Evolutionary conservation across 2,888 invertebrate genomes (phyloP), one percentile per base, ranked within the genome.

Genomic region (Melolontha melolontha): DNA sequence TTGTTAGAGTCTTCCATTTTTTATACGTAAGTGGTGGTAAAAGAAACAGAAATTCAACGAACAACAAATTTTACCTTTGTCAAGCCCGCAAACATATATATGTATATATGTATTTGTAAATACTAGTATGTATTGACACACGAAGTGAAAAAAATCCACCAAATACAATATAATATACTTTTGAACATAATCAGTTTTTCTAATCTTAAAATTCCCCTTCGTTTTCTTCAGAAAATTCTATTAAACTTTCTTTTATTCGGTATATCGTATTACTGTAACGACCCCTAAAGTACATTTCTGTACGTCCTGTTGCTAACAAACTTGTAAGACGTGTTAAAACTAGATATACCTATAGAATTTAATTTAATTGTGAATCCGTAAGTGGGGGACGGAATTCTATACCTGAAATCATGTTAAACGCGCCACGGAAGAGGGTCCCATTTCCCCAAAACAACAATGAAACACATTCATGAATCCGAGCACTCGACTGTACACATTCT

Each of bases 401-500:
- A 49, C 59, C 59, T 62, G 47, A 62, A 47, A 62, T 47, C 59
- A 39, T 62, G 49, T 62, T 62, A 62, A 62, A 47, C 59, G 34
- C 59, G 59, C 29, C 47, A 47, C 47, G 12, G 34, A 62, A 5
- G 47, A 39, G 39, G 44, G 34, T 47, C 42, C 59, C 59, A 29
- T 22, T 62, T 47, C 65, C 65, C 44, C 39, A 40, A 29, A 51
- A 65, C 65, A 50, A 63, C 63, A 65, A 65, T 54, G 65, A 52
- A 42, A 44, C 47, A 47, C 65, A 54, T 65, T 54, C 52, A 52
- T 44, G 65, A 54, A 65, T 65, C 54, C 41, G 52, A 65, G 54
- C 65, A 65, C 54, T 54, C 65, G 52, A 52, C 52, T 47, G 65
- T 65, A 52, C 54, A 65, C 42, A 44, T 65, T 65, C 16, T 62